A percentile compares a stretch with the other conserved stretches of the same genome.
Evolutionary conservation across 2,113 vertebrate genomes (phyloP).

Genomic region (Oreochromis tanganicae): DNA sequence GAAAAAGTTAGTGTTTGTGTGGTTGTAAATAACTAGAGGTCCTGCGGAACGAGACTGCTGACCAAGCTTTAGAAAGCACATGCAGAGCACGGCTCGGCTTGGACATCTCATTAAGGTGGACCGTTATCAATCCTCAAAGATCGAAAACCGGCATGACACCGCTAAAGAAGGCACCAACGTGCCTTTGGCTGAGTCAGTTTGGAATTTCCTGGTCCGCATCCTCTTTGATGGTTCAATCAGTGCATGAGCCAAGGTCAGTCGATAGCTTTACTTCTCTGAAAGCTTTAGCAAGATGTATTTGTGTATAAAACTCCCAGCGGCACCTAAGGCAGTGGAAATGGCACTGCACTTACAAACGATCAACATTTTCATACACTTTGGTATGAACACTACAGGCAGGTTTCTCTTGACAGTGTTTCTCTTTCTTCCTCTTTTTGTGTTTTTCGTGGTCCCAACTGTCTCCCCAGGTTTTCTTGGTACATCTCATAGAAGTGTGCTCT

Average conservation of each 20-base stretch:
- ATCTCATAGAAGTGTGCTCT: slow-evolving; percentile 35
- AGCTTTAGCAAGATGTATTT: background rate
- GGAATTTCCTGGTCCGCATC: slow-evolving; percentile 44
- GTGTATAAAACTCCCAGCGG: background rate
- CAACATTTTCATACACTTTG: slow-evolving; percentile 10
- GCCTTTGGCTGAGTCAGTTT: slow-evolving; percentile 52
- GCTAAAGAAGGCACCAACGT: slow-evolving; percentile 27
- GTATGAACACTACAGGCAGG: background rate
- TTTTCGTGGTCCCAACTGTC: slow-evolving; percentile 5
- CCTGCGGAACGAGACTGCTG: slow-evolving; percentile 40
- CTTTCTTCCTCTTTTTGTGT: slow-evolving; percentile 1
- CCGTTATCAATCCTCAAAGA: slow-evolving; percentile 62
- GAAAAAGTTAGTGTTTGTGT: background rate
- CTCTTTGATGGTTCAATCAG: slow-evolving; percentile 47
- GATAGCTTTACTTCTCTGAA: slow-evolving; percentile 4
- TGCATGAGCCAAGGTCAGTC: slow-evolving; percentile 42
- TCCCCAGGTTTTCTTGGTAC: slow-evolving; percentile 17
- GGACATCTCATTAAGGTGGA: slow-evolving; percentile 53
- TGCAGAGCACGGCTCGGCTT: slow-evolving; percentile 11
- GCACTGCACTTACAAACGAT: background rate
- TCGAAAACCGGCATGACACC: slow-evolving; percentile 55
- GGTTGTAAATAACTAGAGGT: slow-evolving; percentile 35
- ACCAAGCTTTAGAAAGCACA: slow-evolving; percentile 30
- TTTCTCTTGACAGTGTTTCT: background rate
- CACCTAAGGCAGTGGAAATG: background rate